Evolutionary conservation across 2,888 invertebrate genomes (phyloP).

Genomic region (Machimus rusticus): DNA sequence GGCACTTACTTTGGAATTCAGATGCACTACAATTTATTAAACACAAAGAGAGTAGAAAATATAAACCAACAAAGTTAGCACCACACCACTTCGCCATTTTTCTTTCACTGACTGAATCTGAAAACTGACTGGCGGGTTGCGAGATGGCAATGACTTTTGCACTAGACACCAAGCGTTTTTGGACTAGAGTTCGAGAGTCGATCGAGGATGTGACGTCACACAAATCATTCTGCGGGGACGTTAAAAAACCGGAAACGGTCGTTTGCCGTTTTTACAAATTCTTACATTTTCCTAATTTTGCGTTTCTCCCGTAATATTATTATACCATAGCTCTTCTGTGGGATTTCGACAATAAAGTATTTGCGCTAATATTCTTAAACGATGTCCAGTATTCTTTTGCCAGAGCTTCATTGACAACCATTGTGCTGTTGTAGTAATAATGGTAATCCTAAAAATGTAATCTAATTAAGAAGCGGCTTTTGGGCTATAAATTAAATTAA

Average conservation of each 20-base stretch:
- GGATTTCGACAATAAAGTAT: conserved; percentile 79
- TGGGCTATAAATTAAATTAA: conserved; percentile 15
- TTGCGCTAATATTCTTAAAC: conserved; percentile 68
- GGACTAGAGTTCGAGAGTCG: not conserved
- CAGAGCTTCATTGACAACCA: conserved; percentile 68
- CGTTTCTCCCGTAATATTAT: too few relatives aligned
- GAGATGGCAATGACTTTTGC: not conserved
- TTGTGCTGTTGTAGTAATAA: conserved; percentile 81
- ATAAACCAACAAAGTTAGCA: conserved; percentile 51
- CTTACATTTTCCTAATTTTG: not conserved
- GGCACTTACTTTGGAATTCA: conserved; percentile 43
- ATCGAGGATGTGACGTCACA: not conserved
- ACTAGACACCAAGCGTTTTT: not conserved
- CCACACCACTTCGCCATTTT: conserved; percentile 55
- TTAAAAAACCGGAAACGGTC: not conserved
- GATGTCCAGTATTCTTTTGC: conserved; percentile 75
- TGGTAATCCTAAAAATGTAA: conserved; percentile 69
- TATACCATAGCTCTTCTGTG: conserved; percentile 88
- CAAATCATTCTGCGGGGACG: too few relatives aligned
- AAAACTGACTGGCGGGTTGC: conserved; percentile 37
- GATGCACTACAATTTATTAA: conserved; percentile 38
- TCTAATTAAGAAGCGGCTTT: not conserved
- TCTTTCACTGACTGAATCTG: conserved; percentile 50
- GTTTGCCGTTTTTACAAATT: not conserved
- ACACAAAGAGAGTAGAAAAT: conserved; percentile 42